Base-by-base conservation (phyloP, 2,797 vertebrate genomes). In the Amblyopsis hoosieri region DNA sequence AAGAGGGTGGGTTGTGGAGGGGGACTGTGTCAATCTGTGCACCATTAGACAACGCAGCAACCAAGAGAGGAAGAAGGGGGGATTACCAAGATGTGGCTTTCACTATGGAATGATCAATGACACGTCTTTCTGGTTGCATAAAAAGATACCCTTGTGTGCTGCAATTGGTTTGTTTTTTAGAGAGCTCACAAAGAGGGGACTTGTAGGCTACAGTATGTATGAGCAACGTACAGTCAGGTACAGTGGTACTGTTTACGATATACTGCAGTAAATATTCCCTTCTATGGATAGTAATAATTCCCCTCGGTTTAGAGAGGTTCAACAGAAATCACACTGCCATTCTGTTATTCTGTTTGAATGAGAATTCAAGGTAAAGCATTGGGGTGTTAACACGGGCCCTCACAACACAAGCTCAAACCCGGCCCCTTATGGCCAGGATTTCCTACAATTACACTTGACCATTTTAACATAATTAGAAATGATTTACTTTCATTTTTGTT, bases 11-110 rank as follows among this genome's bases (percentile, higher is more conserved):
- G 47, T 54, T 45, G 37, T 57, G 37, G 71, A 64, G 63, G 59
- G 17, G 14, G 60, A 14, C 60, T 45, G 71, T 89, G 88, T 91
- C 87, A 89, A 90, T 91, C 87, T 91, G 90, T 88, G 85, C 90
- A 85, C 91, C 90, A 88, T 91, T 90, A 91, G 85, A 87, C 74
- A 86, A 82, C 62, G 76, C 81, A 80, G 67, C 64, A 70, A 80
- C 19, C 64, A 76, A 63, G 49, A 81, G 78, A 81, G 80, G 85
- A 89, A 90, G 33, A 86, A 87, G 68, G 61, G 53, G 53, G 84
- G 87, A 90, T 90, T 85, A 88, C 78, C 66, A 73, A 70, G 72
- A 91, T 77, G 83, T 83, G 69, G 78, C 82, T 83, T 81, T 87
- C 83, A 76, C 69, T 87, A 84, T 73, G 78, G 78, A 86, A 87